Evolutionary conservation across 2,113 vertebrate species (phyloP).

Genomic region (Channa maculata): DNA sequence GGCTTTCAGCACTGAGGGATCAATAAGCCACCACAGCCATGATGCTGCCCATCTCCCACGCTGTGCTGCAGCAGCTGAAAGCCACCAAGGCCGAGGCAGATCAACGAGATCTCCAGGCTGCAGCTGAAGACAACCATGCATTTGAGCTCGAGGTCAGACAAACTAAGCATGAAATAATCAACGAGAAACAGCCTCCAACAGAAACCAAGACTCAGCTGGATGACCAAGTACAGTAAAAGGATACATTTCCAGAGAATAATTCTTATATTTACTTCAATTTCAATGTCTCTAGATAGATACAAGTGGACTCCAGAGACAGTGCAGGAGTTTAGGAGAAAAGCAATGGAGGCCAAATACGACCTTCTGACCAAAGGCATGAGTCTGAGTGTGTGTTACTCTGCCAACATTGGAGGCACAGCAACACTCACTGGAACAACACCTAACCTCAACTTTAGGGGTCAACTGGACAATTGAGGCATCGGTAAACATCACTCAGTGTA

Average conservation of each 20-base stretch:
- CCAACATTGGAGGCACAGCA: conserved; percentile 94
- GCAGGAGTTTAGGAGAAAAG: conserved; percentile 5
- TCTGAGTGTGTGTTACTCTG: conserved; percentile 89
- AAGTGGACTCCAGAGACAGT: conserved; percentile 6
- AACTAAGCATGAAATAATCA: not conserved
- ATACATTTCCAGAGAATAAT: rapidly evolving
- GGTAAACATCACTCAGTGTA: not conserved
- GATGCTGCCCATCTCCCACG: conserved; percentile 93
- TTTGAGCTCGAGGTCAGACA: conserved; percentile 67
- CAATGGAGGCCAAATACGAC: conserved; percentile 68
- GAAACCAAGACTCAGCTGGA: conserved; percentile 12
- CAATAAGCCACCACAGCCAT: conserved; percentile 94
- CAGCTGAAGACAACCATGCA: conserved; percentile 61
- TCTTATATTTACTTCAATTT: not conserved
- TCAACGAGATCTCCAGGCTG: conserved; percentile 38
- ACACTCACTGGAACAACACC: conserved; percentile 93
- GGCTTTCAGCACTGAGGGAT: conserved; percentile 79
- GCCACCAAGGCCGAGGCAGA: conserved; percentile 70
- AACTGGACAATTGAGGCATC: conserved; percentile 87
- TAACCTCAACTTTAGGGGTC: conserved; percentile 94
- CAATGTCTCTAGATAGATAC: conserved; percentile 20
- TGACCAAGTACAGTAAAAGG: conserved; percentile 15
- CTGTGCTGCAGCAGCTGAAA: conserved; percentile 89
- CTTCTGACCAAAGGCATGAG: conserved; percentile 87
- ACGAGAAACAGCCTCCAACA: conserved; percentile 6